phyloP scores from a whole-genome alignment of 1,140 invertebrate species.

The Papilio helenus region DNA sequence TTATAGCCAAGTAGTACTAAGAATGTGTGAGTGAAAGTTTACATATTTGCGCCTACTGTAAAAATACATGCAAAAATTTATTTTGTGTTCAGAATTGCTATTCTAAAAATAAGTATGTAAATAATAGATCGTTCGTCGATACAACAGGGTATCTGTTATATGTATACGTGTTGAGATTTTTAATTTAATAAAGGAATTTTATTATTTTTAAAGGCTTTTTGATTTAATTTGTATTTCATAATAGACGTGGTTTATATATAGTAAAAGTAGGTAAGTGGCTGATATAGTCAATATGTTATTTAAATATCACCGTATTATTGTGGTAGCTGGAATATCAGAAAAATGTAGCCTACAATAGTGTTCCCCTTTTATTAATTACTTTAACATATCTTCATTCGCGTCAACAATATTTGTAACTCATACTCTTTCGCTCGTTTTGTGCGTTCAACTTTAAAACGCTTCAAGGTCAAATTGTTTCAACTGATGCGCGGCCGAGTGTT shows the following conservation, averaged over 20 bases:
- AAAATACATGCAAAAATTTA: neutral
- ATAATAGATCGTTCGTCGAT: neutral
- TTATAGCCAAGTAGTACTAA: neutral
- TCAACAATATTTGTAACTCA: neutral
- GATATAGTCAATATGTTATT: too few species aligned
- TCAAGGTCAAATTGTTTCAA: too few species aligned
- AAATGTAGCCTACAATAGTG: too few species aligned
- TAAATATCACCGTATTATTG: too few species aligned
- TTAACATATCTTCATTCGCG: neutral
- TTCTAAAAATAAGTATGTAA: neutral
- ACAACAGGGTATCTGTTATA: slow-evolving; percentile 1
- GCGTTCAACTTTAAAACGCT: neutral
- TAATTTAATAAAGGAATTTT: neutral
- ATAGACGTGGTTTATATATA: too few species aligned
- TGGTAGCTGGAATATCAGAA: too few species aligned
- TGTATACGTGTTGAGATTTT: neutral
- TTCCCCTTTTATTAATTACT: neutral
- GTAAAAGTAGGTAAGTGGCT: too few species aligned
- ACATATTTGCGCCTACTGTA: neutral
- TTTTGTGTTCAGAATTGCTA: neutral
- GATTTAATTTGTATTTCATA: neutral
- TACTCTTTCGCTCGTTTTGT: too few species aligned
- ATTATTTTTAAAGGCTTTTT: neutral
- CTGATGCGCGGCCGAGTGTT: too few species aligned
- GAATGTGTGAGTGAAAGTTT: neutral